Evolutionary conservation across 2,888 invertebrate species (phyloP).

Genomic region (Eumacrocentrus americanus): DNA sequence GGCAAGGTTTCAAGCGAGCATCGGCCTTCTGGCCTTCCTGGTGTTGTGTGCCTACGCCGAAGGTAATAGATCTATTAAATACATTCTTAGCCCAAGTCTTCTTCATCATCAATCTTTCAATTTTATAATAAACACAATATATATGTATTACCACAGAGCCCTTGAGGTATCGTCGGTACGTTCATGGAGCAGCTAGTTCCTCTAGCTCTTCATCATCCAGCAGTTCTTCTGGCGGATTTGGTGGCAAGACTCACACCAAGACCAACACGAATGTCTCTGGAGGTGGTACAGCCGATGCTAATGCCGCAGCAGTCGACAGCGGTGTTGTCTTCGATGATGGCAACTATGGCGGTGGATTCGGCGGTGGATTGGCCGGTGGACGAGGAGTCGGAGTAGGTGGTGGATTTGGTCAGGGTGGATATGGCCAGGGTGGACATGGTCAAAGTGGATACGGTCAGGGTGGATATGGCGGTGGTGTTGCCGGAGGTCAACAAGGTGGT

Average conservation of each 20-base stretch:
- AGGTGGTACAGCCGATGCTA: conserved; percentile 19
- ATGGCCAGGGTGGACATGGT: too few species aligned
- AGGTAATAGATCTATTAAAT: conserved; percentile 4
- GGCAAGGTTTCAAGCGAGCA: conserved; percentile 40
- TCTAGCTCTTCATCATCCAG: conserved; percentile 30
- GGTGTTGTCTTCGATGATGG: conserved; percentile 12
- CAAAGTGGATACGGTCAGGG: conserved; percentile 1
- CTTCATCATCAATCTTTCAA: background rate
- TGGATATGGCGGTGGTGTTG: conserved; percentile 12
- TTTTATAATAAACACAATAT: background rate
- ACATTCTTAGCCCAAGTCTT: background rate
- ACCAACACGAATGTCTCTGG: conserved; percentile 21
- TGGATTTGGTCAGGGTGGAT: too few species aligned
- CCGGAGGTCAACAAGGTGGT: too few species aligned
- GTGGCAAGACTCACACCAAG: conserved; percentile 23
- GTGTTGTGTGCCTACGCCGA: conserved; percentile 7
- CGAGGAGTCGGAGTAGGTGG: too few species aligned
- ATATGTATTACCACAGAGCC: background rate
- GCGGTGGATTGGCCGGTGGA: too few species aligned
- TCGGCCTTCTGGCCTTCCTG: conserved; percentile 43
- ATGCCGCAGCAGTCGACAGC: conserved; percentile 14
- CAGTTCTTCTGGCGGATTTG: conserved; percentile 15
- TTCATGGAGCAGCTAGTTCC: conserved; percentile 36
- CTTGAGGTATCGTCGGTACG: conserved; percentile 44
- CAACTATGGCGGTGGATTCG: background rate